phyloP scores from a whole-genome alignment of 2,888 invertebrate species.

The Sphaerophoria rueppellii region DNA sequence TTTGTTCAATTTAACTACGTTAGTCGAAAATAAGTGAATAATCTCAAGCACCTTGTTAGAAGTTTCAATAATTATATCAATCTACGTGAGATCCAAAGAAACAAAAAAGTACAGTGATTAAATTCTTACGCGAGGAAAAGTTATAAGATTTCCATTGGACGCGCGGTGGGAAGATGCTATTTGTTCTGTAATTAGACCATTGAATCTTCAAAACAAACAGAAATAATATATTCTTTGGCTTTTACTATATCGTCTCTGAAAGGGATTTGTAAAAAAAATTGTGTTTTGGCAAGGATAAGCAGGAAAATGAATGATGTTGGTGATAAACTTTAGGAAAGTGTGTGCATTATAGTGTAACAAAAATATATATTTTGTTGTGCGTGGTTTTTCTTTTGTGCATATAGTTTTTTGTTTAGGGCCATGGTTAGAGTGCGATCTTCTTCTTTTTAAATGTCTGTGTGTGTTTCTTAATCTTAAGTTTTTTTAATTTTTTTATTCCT shows the following conservation, averaged over 20 bases:
- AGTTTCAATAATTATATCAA: not conserved
- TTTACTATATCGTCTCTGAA: conserved; percentile 53
- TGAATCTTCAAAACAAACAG: conserved; percentile 45
- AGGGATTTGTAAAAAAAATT: conserved; percentile 40
- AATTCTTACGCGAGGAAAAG: conserved; percentile 70
- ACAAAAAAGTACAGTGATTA: conserved; percentile 47
- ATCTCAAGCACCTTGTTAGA: conserved; percentile 37
- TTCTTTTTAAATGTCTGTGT: conserved; percentile 26
- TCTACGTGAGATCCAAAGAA: conserved; percentile 14
- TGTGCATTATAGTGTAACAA: conserved; percentile 48
- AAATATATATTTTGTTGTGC: conserved; percentile 44
- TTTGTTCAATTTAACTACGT: not conserved
- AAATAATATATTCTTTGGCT: conserved; percentile 55
- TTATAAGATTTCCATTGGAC: conserved; percentile 64
- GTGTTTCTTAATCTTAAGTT: not conserved
- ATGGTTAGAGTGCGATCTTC: conserved; percentile 60
- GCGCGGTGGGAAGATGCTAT: conserved; percentile 65
- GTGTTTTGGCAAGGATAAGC: conserved; percentile 60
- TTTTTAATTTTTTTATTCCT: conserved; percentile 57
- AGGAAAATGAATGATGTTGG: conserved; percentile 60
- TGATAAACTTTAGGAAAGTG: conserved; percentile 10
- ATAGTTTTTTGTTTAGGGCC: conserved; percentile 36
- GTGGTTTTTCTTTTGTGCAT: conserved; percentile 63
- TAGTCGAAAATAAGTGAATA: not conserved
- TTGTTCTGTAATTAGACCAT: conserved; percentile 11